Evolutionary conservation across 2,113 vertebrate genomes (phyloP), one percentile per base, ranked within the genome.

Genomic region (Oncorhynchus nerka): DNA sequence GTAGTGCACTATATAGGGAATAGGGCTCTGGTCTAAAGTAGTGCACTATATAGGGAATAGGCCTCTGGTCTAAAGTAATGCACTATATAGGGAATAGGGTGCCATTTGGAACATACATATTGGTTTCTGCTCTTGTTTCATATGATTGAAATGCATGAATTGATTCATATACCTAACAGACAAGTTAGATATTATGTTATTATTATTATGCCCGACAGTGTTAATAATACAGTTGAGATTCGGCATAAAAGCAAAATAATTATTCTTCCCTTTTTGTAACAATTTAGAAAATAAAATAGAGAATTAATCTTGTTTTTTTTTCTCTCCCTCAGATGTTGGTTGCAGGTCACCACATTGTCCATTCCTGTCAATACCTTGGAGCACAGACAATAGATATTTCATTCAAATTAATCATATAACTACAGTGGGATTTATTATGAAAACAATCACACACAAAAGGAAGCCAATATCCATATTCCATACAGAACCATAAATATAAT

Each of bases 211-310:
- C 7, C 8, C 24, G 59, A 62, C 3, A 24, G 74, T 86, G 84
- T 82, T 87, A 85, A 83, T 83, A 89, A 87, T 62, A 62, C 87
- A 86, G 87, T 76, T 90, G 90, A 90, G 87, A 90, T 89, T 90
- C 84, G 85, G 85, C 78, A 81, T 45, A 45, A 45, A 89, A 79
- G 86, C 89, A 85, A 90, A 92, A 92, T 90, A 88, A 45, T 45
- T 55, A 1, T 16, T 15, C 80, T 79, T 87, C 75, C 83, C 20
- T 89, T 90, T 90, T 83, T 83, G 78, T 85, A 82, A 81, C 81
- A 80, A 80, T 85, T 91, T 83, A 86, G 78, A 89, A 90, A 90
- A 88, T 85, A 86, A 22, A 62, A 45, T 45, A 11, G 9, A 11
- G 9, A 45, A 45, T 12, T 3, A 82, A 88, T 79, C 83, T 55